Base-by-base conservation (phyloP, 2,888 invertebrate species). In the Agriopis leucophaearia region DNA sequence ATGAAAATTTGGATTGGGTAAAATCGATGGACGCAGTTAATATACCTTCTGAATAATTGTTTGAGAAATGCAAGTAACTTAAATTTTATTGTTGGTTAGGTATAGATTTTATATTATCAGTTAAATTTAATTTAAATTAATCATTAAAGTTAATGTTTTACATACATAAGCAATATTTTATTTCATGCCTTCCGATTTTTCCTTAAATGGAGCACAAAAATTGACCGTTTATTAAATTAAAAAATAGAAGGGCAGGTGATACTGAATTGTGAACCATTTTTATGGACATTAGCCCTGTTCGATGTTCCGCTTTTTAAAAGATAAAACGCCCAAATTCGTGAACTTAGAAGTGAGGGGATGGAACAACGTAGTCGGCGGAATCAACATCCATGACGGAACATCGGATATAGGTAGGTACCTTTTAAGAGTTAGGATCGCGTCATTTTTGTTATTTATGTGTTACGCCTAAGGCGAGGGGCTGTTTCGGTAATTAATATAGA, bases 361-460 rank as follows among this genome's bases (percentile, higher is more conserved):
- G 71, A 78, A 58, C 58, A 82, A 84, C 82, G 83, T 81, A 85
- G 83, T 84, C 82, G 84, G 72, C 61, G 74, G 82, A 86, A 75
- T 79, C 84, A 83, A 96, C 88, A 96, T 70, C 97, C 96, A 97
- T 72, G 99, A 99, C 92, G 99, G 67, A 64, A 64, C 57, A 63
- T 66, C 51, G 51, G 57, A 40, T 35, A 5, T 27, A 27, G 45
- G 27, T 27, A 27, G 45, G 13, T 38, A 36, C 59, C 50, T 40
- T 40, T 59, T 54, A 54, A 58, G 74, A 74, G 79, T 64, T 66
- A 58, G 74, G 74, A 42, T 44, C 55, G 51, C 66, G 68, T 68
- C 60, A 85, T 84, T 87, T 87, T 88, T 83, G 84, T 88, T 88
- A 87, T 89, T 88, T 88, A 88, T 89, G 84, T 81, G 69, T 54